phyloP scores from a whole-genome alignment of 2,113 vertebrate genomes.

The Pangasianodon gigas region DNA sequence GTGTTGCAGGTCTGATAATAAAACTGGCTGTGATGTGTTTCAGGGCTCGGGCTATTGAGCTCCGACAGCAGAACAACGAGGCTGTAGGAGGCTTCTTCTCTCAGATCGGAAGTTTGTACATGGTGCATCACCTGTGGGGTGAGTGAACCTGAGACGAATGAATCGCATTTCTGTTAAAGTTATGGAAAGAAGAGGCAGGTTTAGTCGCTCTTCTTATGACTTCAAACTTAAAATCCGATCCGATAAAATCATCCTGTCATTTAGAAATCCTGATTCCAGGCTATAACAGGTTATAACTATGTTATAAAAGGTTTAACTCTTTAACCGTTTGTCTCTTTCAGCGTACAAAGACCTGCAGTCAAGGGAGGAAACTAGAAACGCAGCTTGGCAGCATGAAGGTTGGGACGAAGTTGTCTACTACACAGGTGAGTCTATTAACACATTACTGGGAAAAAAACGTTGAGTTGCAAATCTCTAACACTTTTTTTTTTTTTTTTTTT shows the following conservation, averaged over 20 bases:
- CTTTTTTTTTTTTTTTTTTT: background rate
- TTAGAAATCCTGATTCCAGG: background rate
- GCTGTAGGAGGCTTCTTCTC: slow-evolving; percentile 96
- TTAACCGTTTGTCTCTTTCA: slow-evolving; percentile 58
- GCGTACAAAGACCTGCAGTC: slow-evolving; percentile 93
- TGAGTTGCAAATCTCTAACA: background rate
- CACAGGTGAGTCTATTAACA: slow-evolving; percentile 78
- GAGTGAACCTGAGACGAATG: background rate
- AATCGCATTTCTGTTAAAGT: background rate
- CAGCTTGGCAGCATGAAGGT: slow-evolving; percentile 90
- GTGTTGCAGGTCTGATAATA: background rate
- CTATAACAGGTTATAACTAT: background rate
- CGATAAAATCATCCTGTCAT: too few species aligned
- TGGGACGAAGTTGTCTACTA: slow-evolving; percentile 96
- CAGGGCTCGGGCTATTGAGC: slow-evolving; percentile 91
- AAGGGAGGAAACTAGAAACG: slow-evolving; percentile 87
- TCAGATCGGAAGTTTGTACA: slow-evolving; percentile 91
- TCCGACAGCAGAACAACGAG: slow-evolving; percentile 84
- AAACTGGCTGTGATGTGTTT: background rate
- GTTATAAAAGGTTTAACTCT: background rate
- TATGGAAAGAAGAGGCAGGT: background rate
- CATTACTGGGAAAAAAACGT: background rate
- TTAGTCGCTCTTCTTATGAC: background rate
- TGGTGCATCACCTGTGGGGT: slow-evolving; percentile 99
- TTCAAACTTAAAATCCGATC: background rate